These are phyloP conservation scores for Prenolepis imparis DNA, from an alignment of 2,888 invertebrate species.

Conservation along the genomic window DNA sequence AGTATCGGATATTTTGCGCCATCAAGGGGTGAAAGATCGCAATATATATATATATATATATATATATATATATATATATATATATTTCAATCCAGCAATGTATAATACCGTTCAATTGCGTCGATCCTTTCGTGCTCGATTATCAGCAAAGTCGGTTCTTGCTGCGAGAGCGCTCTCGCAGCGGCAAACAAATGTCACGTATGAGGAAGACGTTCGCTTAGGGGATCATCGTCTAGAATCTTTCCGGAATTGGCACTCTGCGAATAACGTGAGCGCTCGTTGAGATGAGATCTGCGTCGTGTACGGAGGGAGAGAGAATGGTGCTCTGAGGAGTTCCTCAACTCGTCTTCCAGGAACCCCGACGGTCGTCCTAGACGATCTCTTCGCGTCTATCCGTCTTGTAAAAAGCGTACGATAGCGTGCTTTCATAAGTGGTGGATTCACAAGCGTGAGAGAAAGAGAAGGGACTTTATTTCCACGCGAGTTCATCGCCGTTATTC, in stretches of 20 bases:
- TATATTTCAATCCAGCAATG: slow-evolving; percentile 20
- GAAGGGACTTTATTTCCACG: neutral
- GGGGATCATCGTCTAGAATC: slow-evolving; percentile 47
- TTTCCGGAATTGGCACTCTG: slow-evolving; percentile 62
- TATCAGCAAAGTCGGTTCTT: slow-evolving; percentile 23
- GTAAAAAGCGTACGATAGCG: slow-evolving; percentile 26
- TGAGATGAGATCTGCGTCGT: slow-evolving; percentile 65
- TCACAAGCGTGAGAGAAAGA: slow-evolving; percentile 33
- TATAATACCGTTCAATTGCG: slow-evolving; percentile 52
- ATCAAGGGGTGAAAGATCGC: slow-evolving; percentile 6
- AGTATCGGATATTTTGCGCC: neutral
- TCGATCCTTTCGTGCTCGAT: slow-evolving; percentile 17
- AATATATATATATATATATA: slow-evolving; percentile 3
- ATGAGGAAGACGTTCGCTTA: slow-evolving; percentile 48
- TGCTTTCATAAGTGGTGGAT: slow-evolving; percentile 34
- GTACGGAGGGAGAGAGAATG: slow-evolving; percentile 32
- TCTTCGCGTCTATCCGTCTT: slow-evolving; percentile 18
- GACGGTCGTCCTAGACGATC: slow-evolving; percentile 39
- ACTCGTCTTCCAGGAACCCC: slow-evolving; percentile 42
- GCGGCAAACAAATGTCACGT: slow-evolving; percentile 52
- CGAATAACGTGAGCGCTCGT: slow-evolving; percentile 64
- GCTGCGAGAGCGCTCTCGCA: slow-evolving; percentile 16
- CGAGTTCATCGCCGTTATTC: neutral
- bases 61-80: no score
- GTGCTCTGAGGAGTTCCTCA: slow-evolving; percentile 35